A percentile compares a stretch with the other conserved stretches of the same genome.
phyloP scores from a whole-genome alignment of 2,888 invertebrate species.

The Ophraella communa region DNA sequence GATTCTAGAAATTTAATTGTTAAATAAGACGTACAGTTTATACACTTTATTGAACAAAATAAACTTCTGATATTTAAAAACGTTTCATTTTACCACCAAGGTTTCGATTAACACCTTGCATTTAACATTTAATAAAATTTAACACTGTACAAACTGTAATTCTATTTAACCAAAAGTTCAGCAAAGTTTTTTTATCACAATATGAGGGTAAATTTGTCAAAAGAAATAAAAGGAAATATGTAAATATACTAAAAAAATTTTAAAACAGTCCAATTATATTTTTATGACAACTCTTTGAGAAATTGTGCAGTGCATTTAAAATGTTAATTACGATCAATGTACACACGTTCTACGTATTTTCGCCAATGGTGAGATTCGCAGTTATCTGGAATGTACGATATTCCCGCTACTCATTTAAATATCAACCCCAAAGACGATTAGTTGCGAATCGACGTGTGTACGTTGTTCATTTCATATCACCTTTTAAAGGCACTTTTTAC shows the following conservation, averaged over 20 bases:
- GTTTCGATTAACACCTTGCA: too few species aligned
- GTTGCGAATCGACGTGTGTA: background rate
- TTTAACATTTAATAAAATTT: too few species aligned
- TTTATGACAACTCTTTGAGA: too few species aligned
- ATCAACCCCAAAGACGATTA: background rate
- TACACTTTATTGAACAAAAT: background rate
- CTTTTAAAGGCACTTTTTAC: background rate
- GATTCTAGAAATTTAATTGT: background rate
- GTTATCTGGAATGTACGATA: background rate
- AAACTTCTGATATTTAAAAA: too few species aligned
- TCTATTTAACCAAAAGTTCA: background rate
- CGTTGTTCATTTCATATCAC: background rate
- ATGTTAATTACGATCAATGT: background rate
- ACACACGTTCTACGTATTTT: background rate
- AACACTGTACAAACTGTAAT: background rate
- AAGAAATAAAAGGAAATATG: background rate
- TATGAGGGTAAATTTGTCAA: background rate
- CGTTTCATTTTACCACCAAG: too few species aligned
- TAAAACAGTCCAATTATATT: background rate
- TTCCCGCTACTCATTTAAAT: background rate
- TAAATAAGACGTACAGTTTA: background rate
- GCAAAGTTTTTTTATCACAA: background rate
- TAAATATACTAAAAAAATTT: background rate
- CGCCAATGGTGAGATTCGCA: background rate
- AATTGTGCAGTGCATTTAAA: background rate